Percentiles rank a stretch among this genome's conserved stretches.
phyloP scores from a whole-genome alignment of 2,888 invertebrate genomes.

The Drosophila subquinaria region DNA sequence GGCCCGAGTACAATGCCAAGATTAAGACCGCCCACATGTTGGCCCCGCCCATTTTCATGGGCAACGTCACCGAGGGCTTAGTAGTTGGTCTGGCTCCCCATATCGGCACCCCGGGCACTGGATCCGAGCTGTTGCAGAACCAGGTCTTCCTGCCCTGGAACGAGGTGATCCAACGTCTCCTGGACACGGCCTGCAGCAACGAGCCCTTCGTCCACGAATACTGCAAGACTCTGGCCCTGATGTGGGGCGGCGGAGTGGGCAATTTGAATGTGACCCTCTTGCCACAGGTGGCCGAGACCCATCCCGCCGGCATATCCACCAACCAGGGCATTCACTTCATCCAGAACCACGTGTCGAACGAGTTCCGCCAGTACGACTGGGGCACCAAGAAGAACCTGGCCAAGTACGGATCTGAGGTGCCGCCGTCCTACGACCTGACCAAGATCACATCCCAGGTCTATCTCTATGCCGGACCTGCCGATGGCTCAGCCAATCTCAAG shows the following conservation, averaged over 20 bases:
- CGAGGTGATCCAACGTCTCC: conserved; percentile 63
- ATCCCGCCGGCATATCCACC: conserved; percentile 81
- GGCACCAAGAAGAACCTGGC: conserved; percentile 65
- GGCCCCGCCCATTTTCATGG: conserved; percentile 90
- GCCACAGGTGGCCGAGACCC: conserved; percentile 75
- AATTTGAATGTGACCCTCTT: conserved; percentile 78
- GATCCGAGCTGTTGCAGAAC: conserved; percentile 62
- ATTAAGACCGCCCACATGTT: conserved; percentile 86
- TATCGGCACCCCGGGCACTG: conserved; percentile 67
- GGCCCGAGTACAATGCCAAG: conserved; percentile 86
- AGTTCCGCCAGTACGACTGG: conserved; percentile 75
- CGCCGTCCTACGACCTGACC: conserved; percentile 73
- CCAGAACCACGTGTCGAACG: conserved; percentile 65
- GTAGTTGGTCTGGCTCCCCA: conserved; percentile 84
- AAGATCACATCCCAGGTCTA: conserved; percentile 69
- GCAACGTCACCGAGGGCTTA: conserved; percentile 86
- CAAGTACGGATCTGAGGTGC: conserved; percentile 58
- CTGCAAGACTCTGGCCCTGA: conserved; percentile 66
- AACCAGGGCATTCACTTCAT: conserved; percentile 80
- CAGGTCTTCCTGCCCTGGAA: conserved; percentile 87
- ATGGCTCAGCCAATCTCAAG: conserved; percentile 67
- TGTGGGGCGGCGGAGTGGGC: conserved; percentile 72
- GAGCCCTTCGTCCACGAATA: conserved; percentile 57
- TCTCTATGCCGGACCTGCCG: conserved; percentile 71
- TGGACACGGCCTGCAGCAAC: conserved; percentile 75